Evolutionary conservation across 2,113 vertebrate species (phyloP).

Genomic region (Callopanchax toddi): DNA sequence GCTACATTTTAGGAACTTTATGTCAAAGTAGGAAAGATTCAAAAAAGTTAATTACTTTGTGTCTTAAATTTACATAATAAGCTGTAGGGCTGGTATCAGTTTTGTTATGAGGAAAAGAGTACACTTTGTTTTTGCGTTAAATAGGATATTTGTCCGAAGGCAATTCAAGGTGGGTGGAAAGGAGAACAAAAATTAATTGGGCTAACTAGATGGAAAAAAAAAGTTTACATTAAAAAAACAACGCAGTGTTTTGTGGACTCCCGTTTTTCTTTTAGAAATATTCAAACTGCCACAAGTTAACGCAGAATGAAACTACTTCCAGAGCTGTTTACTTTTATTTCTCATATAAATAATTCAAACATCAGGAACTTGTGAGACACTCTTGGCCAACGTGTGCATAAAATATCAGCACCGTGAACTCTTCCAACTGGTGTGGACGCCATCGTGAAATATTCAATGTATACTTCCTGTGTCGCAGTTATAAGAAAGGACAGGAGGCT

Average conservation of each 20-base stretch:
- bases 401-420: background rate
- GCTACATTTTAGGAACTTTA: too few relatives aligned
- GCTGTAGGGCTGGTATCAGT: conserved; percentile 37
- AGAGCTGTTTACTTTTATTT: conserved; percentile 37
- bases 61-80: conserved; percentile 8
- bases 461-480: conserved; percentile 5
- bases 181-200: background rate
- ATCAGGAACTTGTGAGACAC: conserved; percentile 3
- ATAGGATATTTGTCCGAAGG: conserved; percentile 14
- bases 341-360: conserved; percentile 47
- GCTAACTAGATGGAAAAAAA: background rate
- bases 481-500: conserved; percentile 44
- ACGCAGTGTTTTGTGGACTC: background rate
- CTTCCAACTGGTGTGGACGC: conserved; percentile 22
- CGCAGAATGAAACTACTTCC: conserved; percentile 27
- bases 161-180: conserved; percentile 33
- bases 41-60: background rate
- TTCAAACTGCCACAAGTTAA: background rate
- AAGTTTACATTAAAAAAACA: background rate
- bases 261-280: background rate
- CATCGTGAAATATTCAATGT: conserved; percentile 55
- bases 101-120: conserved; percentile 21
- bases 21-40: too few relatives aligned
- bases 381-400: background rate
- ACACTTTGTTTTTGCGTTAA: conserved; percentile 1